Conservation (phyloP, 1,140 invertebrate species). For the Delia radicum region DNA sequence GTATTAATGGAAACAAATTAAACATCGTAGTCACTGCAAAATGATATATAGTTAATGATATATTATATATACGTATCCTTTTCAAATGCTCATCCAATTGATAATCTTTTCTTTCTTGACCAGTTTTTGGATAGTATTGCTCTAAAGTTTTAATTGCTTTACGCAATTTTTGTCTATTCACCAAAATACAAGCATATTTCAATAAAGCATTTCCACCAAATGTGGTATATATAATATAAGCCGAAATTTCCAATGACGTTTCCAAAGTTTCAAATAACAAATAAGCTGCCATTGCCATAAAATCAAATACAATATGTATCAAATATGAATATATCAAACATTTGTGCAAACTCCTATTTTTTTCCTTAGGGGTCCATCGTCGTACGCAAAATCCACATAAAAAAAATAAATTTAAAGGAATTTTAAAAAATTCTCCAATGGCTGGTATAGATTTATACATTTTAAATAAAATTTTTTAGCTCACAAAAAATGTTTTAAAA, state of each 20-base stretch:
- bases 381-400: background rate
- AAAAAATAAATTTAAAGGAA: background rate
- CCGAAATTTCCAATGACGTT: background rate
- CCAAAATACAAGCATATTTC: background rate
- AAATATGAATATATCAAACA: background rate
- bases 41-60: background rate
- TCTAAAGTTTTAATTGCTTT: background rate
- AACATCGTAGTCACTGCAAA: background rate
- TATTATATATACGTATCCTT: background rate
- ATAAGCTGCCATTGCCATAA: background rate
- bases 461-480: no score
- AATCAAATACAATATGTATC: background rate
- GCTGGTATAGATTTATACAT: background rate
- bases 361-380: background rate
- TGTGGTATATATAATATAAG: background rate
- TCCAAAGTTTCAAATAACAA: background rate
- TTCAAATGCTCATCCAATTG: background rate
- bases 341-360: background rate
- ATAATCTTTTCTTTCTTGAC: background rate
- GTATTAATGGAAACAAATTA: background rate
- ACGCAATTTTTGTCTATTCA: background rate
- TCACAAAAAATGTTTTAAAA: no score
- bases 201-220: background rate
- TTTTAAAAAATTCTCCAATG: background rate
- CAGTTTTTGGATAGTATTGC: background rate